Base-by-base conservation (phyloP, 2,113 vertebrate species). In the Campylomormyrus tamandua region DNA sequence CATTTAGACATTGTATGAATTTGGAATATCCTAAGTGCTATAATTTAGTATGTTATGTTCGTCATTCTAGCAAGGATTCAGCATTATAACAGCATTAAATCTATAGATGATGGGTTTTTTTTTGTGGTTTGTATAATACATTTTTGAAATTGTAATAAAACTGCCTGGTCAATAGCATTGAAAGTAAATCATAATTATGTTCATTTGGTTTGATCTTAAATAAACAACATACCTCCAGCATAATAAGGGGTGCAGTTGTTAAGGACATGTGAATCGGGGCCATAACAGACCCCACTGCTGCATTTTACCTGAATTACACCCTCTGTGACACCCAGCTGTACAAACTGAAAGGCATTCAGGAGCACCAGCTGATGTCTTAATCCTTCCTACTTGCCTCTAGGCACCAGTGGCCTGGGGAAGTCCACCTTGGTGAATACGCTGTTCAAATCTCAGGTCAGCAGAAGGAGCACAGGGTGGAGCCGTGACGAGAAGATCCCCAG, bases 361-460 rank as follows among this genome's bases (percentile, higher is more conserved):
- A 7, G 35, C 17, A 19, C 0, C 35, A 19, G 7, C 83, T 84
- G 24, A 46, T 19, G 48, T n/a, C 48, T n/a, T 13, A 27, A 87
- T 46, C 27, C 45, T 3, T 83, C 9, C 15, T 27, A 89, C 49
- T 2, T 45, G 70, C 49, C 46, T 89, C 83, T 92, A 99, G 98
- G 98, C 94, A 97, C 98, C 94, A 98, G 98, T 0, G 98, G 98
- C 52, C 94, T 99, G 53, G 98, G 98, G 53, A 99, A 99, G 92
- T 99, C 98, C 0, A 99, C 98, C 0, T 66, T 99, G 92, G 95
- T 99, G 87, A 99, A 99, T 94, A 99, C 98, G 0, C 95, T 99
- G 62, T 99, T 99, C 94, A 99, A 99, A 95, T 99, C 98, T 91
- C 98, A 99, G 94, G 97, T 99, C 93, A 99, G 98, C 95, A 97